Evolutionary conservation across 2,113 vertebrate species (phyloP).

Genomic region (Pteropus alecto): DNA sequence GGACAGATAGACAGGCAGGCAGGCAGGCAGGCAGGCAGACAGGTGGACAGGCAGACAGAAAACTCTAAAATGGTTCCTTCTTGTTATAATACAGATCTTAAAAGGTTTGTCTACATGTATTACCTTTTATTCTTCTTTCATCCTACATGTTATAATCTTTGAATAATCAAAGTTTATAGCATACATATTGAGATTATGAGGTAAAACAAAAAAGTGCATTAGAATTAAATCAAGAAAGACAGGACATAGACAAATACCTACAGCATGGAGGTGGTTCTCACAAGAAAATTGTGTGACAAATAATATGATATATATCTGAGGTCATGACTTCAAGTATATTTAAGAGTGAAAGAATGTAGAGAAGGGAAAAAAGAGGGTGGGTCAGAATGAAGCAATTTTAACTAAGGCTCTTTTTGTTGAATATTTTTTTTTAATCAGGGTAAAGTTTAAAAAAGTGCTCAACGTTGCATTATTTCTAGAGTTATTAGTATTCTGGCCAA

Average conservation of each 20-base stretch:
- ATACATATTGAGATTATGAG: background rate
- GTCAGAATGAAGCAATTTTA: background rate
- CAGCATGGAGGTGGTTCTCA: background rate
- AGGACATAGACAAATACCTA: background rate
- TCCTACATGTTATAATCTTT: background rate
- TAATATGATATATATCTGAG: background rate
- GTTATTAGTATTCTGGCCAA: slow-evolving; percentile 46
- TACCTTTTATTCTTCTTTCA: background rate
- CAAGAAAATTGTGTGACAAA: background rate
- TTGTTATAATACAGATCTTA: background rate
- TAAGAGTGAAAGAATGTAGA: background rate
- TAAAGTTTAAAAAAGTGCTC: background rate
- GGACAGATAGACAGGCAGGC: too few species aligned
- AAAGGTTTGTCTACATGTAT: background rate
- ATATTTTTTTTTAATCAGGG: background rate
- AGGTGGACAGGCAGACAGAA: background rate
- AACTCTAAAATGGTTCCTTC: background rate
- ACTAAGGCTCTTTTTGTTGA: background rate
- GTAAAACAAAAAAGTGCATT: background rate
- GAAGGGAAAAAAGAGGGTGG: background rate
- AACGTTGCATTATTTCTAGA: slow-evolving; percentile 18
- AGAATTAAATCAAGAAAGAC: background rate
- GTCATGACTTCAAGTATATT: background rate
- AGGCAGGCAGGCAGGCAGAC: background rate
- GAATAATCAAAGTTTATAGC: background rate